These are phyloP conservation scores for Rhombomys opimus DNA, from an alignment of 2,113 vertebrate species.

Conservation along the genomic window DNA sequence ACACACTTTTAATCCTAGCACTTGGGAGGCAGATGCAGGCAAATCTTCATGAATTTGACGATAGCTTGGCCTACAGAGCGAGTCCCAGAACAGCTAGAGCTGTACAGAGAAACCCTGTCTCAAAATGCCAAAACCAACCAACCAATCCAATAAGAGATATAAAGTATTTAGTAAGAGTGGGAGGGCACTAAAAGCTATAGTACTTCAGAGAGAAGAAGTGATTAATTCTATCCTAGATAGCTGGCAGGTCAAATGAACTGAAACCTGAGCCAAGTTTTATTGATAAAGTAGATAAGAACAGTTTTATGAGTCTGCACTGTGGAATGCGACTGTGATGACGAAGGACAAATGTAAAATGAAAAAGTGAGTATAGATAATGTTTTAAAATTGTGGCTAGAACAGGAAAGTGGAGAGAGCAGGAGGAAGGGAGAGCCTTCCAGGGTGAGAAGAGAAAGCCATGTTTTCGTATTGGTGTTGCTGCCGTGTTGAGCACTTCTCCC, in stretches of 20 bases:
- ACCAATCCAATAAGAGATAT: neutral
- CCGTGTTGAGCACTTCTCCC: neutral
- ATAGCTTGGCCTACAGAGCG: no score
- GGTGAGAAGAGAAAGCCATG: neutral
- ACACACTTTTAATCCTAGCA: no score
- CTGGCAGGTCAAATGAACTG: neutral
- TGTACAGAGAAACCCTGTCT: no score
- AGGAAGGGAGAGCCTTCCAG: neutral
- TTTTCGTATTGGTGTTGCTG: neutral
- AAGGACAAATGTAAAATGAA: neutral
- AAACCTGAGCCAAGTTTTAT: neutral
- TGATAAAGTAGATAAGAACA: neutral
- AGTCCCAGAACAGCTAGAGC: no score
- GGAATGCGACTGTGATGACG: constrained; percentile 2
- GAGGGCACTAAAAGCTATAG: neutral
- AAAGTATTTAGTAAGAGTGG: neutral
- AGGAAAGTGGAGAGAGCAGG: neutral
- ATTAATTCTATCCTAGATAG: neutral
- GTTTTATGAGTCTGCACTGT: neutral
- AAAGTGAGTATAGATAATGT: neutral
- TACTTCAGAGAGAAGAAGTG: constrained; percentile 18
- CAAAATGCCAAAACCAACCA: no score
- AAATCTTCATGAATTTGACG: no score
- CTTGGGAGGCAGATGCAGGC: no score
- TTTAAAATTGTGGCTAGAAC: neutral